These are phyloP conservation scores for Metaphire vulgaris DNA, from an alignment of 1,140 invertebrate genomes.

Conservation along the genomic window DNA sequence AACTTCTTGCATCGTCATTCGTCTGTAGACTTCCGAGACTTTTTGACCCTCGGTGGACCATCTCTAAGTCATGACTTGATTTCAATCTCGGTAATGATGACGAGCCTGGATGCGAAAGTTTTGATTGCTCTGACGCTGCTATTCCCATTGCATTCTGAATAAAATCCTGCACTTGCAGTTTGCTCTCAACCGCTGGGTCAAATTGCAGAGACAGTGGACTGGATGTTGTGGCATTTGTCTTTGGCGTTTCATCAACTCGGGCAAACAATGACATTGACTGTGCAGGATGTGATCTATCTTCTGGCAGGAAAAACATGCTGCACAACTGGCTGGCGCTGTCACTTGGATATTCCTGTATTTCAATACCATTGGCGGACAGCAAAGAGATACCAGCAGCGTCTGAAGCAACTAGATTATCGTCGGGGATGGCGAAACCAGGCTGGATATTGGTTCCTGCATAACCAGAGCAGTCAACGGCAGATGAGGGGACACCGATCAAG, in stretches of 20 bases:
- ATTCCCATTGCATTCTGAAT: conserved; percentile 36
- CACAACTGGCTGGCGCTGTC: neutral
- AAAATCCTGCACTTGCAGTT: conserved; percentile 50
- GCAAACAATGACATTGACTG: neutral
- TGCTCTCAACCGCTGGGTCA: too few relatives aligned
- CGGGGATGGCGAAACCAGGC: neutral
- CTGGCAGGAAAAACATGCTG: neutral
- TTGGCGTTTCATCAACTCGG: neutral
- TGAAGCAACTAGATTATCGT: neutral
- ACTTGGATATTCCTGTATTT: neutral
- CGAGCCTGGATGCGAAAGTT: neutral
- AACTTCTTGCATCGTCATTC: neutral
- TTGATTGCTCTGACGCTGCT: conserved; percentile 64
- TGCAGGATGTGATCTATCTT: neutral
- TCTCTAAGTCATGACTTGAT: neutral
- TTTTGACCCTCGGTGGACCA: neutral
- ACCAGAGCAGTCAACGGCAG: neutral
- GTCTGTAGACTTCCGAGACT: neutral
- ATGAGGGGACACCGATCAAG: neutral
- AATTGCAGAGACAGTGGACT: too few relatives aligned
- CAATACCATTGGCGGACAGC: neutral
- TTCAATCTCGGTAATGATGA: neutral
- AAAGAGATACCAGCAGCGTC: neutral
- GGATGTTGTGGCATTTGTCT: too few relatives aligned
- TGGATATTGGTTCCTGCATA: neutral